Base-by-base conservation (phyloP, 2,797 vertebrate genomes). In the Cyclopterus lumpus region DNA sequence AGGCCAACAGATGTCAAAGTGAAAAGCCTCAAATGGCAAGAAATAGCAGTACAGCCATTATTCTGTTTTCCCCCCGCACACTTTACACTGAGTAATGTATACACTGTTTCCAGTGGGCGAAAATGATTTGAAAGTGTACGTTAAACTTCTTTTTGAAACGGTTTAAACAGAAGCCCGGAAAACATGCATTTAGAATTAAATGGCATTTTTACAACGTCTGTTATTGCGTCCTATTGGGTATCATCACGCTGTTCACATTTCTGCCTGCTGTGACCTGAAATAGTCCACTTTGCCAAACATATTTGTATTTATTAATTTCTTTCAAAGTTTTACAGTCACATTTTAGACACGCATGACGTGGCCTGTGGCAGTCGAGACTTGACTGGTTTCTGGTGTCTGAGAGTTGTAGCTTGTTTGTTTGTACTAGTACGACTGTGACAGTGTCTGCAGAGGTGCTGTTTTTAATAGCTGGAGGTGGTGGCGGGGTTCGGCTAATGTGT, bases 381-480 rank as follows among this genome's bases (percentile, higher is more conserved):
- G 1, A 11, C 40, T 71, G 67, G 69, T 73, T 73, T 80, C 69
- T 78, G 55, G 65, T 71, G 15, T 77, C 66, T 57, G 22, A 61
- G 36, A 57, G 40, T 72, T 60, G 28, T 20, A 63, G 49, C 24
- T 71, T 5, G 67, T 75, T 86, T 87, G 77, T 90, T 86, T 85
- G 68, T 64, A 66, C 67, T 57, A n/a, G 73, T 22, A 40, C 53
- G 71, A 70, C 32, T 71, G 57, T 72, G 79, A 64, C 70, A 55
- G 65, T 75, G 55, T 87, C 67, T 86, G 72, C 71, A 62, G 67
- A 67, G 69, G 66, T 77, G 79, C 60, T 70, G 78, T 76, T 81
- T 81, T 66, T 80, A 75, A 80, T 70, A 79, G 80, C 70, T 75
- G 75, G 80, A 69, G 80, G 83, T 82, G 75, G 58, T 75, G 67